Conservation (phyloP, 2,797 vertebrate genomes). For the Sebastes hubbsi region DNA sequence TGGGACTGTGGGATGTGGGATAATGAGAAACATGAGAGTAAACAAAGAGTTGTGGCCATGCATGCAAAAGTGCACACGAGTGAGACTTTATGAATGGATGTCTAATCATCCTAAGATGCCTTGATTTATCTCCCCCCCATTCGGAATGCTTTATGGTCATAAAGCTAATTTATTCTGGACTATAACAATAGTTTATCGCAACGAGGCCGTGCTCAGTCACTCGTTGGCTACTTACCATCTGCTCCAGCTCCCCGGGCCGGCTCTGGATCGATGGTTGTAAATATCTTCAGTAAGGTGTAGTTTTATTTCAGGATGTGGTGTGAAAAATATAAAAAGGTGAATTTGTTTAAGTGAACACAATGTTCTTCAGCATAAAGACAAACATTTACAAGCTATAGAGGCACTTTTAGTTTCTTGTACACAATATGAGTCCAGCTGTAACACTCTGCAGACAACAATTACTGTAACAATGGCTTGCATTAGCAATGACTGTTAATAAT, state of each 20-base stretch:
- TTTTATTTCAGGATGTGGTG: constrained; percentile 38
- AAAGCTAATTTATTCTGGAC: constrained; percentile 69
- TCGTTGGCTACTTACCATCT: constrained; percentile 70
- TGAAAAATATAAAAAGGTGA: constrained; percentile 25
- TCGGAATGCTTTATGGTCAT: constrained; percentile 66
- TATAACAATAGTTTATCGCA: constrained; percentile 74
- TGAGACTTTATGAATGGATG: constrained; percentile 44
- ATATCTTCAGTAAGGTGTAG: constrained; percentile 52
- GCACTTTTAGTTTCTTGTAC: neutral
- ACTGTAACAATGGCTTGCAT: neutral
- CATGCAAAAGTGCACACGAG: constrained; percentile 31
- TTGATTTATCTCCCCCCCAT: constrained; percentile 59
- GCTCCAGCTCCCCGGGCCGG: constrained; percentile 39
- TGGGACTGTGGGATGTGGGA: constrained; percentile 15
- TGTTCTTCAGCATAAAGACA: neutral
- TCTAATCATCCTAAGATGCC: constrained; percentile 56
- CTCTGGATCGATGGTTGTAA: constrained; percentile 68
- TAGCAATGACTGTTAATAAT: neutral
- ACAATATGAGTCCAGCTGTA: neutral
- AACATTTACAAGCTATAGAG: neutral
- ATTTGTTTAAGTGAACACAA: constrained; percentile 18
- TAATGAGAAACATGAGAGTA: constrained; percentile 1
- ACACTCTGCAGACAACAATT: neutral
- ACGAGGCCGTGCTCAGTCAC: constrained; percentile 56
- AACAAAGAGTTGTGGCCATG: constrained; percentile 4